Evolutionary conservation across 1,140 invertebrate species (phyloP).

Genomic region (Euschistus heros): DNA sequence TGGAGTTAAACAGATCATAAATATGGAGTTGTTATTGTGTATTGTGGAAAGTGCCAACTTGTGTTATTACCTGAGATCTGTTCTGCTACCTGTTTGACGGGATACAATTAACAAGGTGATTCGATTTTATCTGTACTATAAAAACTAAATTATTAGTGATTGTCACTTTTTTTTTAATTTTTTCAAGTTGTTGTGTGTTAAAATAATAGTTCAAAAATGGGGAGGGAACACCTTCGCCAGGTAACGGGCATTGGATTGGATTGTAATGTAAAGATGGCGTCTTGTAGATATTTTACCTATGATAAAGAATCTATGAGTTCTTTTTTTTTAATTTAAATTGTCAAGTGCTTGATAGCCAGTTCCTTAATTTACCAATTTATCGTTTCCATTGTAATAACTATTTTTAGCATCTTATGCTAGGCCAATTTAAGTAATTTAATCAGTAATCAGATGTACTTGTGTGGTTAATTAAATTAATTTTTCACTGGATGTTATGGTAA

Average conservation of each 20-base stretch:
- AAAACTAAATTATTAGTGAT: neutral
- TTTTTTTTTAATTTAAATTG: neutral
- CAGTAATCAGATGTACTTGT: too few species aligned
- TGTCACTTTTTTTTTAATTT: neutral
- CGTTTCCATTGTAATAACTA: too few species aligned
- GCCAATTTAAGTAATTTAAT: too few species aligned
- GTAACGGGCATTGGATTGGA: constrained; percentile 18
- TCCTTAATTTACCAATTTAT: too few species aligned
- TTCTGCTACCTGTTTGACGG: constrained; percentile 21
- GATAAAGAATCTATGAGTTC: neutral
- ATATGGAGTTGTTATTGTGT: constrained; percentile 17
- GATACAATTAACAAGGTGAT: constrained; percentile 16
- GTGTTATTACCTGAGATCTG: constrained; percentile 18
- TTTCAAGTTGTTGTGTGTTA: neutral
- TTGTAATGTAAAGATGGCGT: constrained; percentile 24
- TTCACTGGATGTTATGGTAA: too few species aligned
- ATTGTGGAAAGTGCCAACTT: constrained; percentile 20
- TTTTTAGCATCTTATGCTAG: too few species aligned
- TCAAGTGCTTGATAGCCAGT: too few species aligned
- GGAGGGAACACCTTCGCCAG: constrained; percentile 22
- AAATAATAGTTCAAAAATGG: constrained; percentile 3
- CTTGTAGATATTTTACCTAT: neutral
- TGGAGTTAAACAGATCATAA: neutral
- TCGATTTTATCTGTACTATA: constrained; percentile 2
- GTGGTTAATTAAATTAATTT: too few species aligned